phyloP scores from a whole-genome alignment of 2,797 vertebrate species.

The Potorous gilbertii region DNA sequence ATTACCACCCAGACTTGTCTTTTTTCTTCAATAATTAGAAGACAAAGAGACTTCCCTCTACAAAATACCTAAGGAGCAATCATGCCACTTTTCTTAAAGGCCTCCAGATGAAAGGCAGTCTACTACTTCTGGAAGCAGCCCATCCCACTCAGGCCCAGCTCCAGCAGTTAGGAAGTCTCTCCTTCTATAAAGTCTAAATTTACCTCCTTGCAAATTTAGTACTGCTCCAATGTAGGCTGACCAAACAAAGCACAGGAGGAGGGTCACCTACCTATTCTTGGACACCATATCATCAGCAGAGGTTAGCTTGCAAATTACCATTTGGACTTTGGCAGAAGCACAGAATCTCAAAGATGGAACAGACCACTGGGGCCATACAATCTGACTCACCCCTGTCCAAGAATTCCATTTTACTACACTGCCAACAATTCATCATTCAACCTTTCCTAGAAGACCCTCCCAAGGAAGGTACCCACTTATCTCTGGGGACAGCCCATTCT shows the following conservation, averaged over 20 bases:
- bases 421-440: not conserved
- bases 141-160: not conserved
- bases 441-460: not conserved
- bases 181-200: not conserved
- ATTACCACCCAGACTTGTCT: not conserved
- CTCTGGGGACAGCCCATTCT: not conserved
- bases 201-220: not conserved
- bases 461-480: not conserved
- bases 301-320: not conserved
- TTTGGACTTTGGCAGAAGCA: not conserved
- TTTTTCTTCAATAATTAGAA: not conserved
- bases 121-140: not conserved
- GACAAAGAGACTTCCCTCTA: not conserved
- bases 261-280: not conserved
- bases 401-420: not conserved
- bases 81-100: not conserved
- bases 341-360: not conserved
- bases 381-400: not conserved
- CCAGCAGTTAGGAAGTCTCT: not conserved
- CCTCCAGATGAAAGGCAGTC: not conserved
- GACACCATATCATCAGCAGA: not conserved
- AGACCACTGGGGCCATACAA: not conserved
- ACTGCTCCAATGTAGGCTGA: not conserved
- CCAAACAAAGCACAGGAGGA: not conserved
- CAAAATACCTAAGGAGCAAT: not conserved